Conservation (phyloP, 2,888 invertebrate genomes). For the Conomelus anceps region DNA sequence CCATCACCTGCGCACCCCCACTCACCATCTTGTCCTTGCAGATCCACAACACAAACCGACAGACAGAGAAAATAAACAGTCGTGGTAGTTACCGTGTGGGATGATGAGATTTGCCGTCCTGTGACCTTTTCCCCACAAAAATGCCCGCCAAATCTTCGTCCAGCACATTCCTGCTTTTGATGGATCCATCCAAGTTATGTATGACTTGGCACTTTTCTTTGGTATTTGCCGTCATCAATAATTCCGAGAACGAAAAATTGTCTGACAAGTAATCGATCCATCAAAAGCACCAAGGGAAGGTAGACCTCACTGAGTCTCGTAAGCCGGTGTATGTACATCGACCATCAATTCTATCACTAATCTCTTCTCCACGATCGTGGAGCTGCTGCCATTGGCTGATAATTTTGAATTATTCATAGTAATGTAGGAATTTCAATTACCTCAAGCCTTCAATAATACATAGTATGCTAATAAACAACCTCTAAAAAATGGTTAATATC, state of each 20-base stretch:
- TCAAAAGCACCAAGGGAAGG: background rate
- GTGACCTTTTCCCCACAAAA: background rate
- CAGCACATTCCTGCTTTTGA: background rate
- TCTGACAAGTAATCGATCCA: background rate
- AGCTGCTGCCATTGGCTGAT: no score
- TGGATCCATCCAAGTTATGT: background rate
- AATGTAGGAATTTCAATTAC: background rate
- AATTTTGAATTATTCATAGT: no score
- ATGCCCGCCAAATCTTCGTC: background rate
- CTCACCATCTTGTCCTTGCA: no score
- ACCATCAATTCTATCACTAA: background rate
- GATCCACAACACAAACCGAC: no score
- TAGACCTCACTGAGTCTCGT: background rate
- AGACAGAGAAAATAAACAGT: background rate
- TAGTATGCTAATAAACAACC: no score
- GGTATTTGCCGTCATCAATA: background rate
- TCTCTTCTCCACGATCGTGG: background rate
- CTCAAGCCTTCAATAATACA: no score
- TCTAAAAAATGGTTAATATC: no score
- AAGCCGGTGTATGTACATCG: background rate
- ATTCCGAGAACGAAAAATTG: background rate
- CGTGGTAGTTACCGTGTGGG: no score
- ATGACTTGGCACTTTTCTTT: background rate
- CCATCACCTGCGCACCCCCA: background rate
- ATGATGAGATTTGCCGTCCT: background rate